Conservation (phyloP, 1,140 invertebrate species). For the Homarus americanus region DNA sequence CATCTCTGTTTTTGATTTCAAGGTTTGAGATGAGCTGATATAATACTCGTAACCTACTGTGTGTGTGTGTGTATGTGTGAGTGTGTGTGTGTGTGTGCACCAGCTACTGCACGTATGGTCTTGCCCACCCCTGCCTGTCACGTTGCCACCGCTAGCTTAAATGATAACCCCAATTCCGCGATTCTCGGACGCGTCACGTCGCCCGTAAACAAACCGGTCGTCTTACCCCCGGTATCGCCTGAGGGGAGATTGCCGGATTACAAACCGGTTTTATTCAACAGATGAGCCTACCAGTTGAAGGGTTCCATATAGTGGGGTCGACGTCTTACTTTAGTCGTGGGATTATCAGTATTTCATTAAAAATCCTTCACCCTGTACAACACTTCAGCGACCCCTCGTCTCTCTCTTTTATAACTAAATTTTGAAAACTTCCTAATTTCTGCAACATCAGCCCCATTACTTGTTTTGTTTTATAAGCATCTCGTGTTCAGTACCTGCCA, state of each 20-base stretch:
- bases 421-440: too few relatives aligned
- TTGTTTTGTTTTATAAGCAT: too few relatives aligned
- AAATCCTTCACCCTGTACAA: too few relatives aligned
- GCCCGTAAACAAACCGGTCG: background rate
- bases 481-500: too few relatives aligned
- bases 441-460: too few relatives aligned
- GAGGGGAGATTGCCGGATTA: background rate
- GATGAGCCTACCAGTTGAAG: background rate
- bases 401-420: too few relatives aligned
- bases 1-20: background rate
- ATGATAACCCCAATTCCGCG: background rate
- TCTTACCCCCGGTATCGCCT: background rate
- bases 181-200: background rate
- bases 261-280: background rate
- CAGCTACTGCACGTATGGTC: background rate
- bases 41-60: background rate
- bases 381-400: too few relatives aligned
- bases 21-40: background rate
- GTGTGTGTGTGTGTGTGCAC: background rate
- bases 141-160: background rate
- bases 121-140: background rate
- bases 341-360: too few relatives aligned
- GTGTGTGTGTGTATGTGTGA: background rate
- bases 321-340: too few relatives aligned
- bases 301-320: too few relatives aligned